phyloP scores from a whole-genome alignment of 2,888 invertebrate species.

The Philaethria dido region DNA sequence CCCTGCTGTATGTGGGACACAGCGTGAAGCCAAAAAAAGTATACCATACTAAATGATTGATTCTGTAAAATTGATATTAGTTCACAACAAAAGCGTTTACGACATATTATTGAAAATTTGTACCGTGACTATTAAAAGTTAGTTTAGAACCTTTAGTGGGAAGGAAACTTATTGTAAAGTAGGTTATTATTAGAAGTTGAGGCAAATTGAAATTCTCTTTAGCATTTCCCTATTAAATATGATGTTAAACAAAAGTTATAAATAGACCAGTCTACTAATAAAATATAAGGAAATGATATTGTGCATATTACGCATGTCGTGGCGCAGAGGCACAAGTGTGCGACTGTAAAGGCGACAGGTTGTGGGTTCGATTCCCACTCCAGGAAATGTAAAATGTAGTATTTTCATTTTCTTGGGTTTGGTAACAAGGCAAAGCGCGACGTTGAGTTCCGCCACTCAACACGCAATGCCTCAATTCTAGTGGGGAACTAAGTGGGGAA shows the following conservation, averaged over 20 bases:
- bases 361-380: no score
- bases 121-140: background rate
- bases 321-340: no score
- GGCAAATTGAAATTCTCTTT: background rate
- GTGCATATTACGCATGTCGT: no score
- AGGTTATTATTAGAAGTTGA: slow-evolving; percentile 15
- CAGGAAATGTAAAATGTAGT: no score
- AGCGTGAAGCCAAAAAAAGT: no score
- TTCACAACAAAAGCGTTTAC: slow-evolving; percentile 1
- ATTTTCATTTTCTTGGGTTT: no score
- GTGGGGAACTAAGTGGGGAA: no score
- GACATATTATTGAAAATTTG: slow-evolving; percentile 10
- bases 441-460: background rate
- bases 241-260: background rate
- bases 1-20: no score
- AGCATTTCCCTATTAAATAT: background rate
- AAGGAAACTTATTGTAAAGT: slow-evolving; percentile 9
- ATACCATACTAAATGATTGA: no score
- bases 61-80: background rate
- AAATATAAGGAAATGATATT: background rate
- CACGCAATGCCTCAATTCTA: background rate
- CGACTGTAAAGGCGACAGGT: no score
- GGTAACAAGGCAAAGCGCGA: background rate
- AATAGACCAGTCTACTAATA: background rate
- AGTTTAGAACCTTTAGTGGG: slow-evolving; percentile 1